These are phyloP conservation scores for Xerus inauris DNA, from an alignment of 2,113 vertebrate genomes.

Conservation along the genomic window DNA sequence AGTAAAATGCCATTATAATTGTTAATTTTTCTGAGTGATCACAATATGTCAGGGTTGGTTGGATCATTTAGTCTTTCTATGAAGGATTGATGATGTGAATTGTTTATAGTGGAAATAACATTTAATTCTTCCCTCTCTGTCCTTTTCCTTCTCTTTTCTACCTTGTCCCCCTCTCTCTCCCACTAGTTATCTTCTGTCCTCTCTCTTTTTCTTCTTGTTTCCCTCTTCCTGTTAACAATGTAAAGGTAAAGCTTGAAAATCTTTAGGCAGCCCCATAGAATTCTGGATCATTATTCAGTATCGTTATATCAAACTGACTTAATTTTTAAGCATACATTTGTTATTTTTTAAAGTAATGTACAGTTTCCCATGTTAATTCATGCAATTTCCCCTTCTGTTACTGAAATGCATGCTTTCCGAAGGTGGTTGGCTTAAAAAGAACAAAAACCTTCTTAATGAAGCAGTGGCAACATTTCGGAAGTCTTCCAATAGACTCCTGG, in stretches of 20 bases:
- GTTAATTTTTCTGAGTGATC: not conserved
- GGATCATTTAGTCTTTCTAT: not conserved
- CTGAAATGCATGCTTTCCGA: conserved; percentile 9
- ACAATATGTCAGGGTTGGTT: not conserved
- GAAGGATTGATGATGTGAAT: not conserved
- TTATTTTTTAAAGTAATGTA: not conserved
- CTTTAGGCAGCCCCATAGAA: not conserved
- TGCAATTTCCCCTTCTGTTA: conserved; percentile 2
- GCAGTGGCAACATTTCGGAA: conserved; percentile 92
- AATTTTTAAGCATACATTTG: not conserved
- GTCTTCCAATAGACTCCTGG: conserved; percentile 92
- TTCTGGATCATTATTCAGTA: conserved; percentile 42
- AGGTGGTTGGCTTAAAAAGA: conserved; percentile 96
- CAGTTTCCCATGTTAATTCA: conserved; percentile 36
- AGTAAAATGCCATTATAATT: conserved; percentile 32
- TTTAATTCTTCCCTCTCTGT: not conserved
- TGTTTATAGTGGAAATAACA: not conserved
- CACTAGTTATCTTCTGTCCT: not conserved
- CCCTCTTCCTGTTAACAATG: not conserved
- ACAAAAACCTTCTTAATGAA: conserved; percentile 94
- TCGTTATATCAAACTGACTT: conserved; percentile 37
- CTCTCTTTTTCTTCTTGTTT: not conserved
- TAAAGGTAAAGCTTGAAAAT: conserved; percentile 28
- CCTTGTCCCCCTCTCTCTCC: not conserved
- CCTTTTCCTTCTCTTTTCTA: not conserved